Evolutionary conservation across 1,140 invertebrate species (phyloP).

Genomic region (Drosophila ambigua): DNA sequence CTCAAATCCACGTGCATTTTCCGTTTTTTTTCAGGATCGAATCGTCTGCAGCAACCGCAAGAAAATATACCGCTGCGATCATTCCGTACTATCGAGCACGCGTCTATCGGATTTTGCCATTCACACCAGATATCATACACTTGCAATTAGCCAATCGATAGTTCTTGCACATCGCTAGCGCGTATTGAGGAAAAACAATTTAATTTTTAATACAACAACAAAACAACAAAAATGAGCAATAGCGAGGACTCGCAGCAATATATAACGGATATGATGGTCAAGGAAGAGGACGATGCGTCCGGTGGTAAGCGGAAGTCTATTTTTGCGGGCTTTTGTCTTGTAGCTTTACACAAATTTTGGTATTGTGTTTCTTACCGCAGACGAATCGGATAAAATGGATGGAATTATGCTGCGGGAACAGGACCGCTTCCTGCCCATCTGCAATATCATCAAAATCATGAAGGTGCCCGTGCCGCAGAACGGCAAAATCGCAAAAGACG

Average conservation of each 20-base stretch:
- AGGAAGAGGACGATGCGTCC: constrained; percentile 73
- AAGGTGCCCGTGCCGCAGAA: constrained; percentile 97
- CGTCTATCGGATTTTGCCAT: no score
- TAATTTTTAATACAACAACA: constrained; percentile 5
- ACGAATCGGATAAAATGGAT: constrained; percentile 72
- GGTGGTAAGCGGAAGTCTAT: constrained; percentile 45
- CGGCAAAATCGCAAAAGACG: constrained; percentile 99
- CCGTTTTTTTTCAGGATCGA: constrained; percentile 7
- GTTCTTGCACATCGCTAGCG: background rate
- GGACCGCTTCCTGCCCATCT: constrained; percentile 98
- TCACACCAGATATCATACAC: no score
- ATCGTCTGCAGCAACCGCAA: background rate
- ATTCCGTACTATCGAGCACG: no score
- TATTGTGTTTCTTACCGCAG: constrained; percentile 17
- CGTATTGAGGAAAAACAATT: background rate
- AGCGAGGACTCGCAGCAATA: constrained; percentile 79
- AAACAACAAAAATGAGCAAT: constrained; percentile 63
- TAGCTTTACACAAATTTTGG: background rate
- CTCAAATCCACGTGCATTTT: constrained; percentile 37
- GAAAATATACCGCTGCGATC: no score
- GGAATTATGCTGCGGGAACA: constrained; percentile 89
- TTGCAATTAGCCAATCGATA: background rate
- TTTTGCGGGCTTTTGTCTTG: no score
- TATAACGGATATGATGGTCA: constrained; percentile 64
- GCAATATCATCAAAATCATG: constrained; percentile 99